Base-by-base conservation (phyloP, 2,113 vertebrate species). In the Pampusana beccarii region DNA sequence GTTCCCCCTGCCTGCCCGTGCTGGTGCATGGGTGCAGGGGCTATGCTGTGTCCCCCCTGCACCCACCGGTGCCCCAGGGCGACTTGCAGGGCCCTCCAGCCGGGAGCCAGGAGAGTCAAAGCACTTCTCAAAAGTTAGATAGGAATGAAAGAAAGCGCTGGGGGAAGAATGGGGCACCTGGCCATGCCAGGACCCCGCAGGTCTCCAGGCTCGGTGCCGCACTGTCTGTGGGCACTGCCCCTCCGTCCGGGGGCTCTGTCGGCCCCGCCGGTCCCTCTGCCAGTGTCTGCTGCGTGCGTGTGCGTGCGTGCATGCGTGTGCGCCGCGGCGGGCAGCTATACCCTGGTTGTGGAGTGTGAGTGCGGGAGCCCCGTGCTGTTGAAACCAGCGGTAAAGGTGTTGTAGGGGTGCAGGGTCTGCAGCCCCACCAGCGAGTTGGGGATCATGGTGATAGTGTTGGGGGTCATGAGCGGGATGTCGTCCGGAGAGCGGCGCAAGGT, bases 371-470 rank as follows among this genome's bases (percentile, higher is more conserved):
- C 99, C 11, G 99, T 99, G 97, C 99, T 99, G 97, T 99, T 99
- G 98, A 99, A 99, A 86, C 99, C 99, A 13, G 99, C 98, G 0
- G 99, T 99, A 97, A 99, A 99, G 96, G 99, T 99, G 97, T 99
- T 99, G 98, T 99, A 99, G 6, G 99, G 99, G 97, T 99, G 99
- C 97, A 99, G 97, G 94, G 99, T 99, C 97, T 99, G 99, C 98
- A 99, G 98, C 95, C 99, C 99, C 98, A 99, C 99, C 97, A 99
- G 98, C 24, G 99, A 99, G 97, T 99, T 99, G 96, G 99, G 99
- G 91, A 99, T 99, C 99, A 99, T 99, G 95, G 99, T 99, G 98
- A 99, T 99, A 97, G 99, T 99, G 98, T 99, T 99, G 95, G 99
- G 99, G 54, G 99, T 99, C 99, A 99, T 99, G 83, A 99, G 99